Evolutionary conservation across 2,888 invertebrate genomes (phyloP), one percentile per base, ranked within the genome.

Genomic region (Sialis fuliginosa): DNA sequence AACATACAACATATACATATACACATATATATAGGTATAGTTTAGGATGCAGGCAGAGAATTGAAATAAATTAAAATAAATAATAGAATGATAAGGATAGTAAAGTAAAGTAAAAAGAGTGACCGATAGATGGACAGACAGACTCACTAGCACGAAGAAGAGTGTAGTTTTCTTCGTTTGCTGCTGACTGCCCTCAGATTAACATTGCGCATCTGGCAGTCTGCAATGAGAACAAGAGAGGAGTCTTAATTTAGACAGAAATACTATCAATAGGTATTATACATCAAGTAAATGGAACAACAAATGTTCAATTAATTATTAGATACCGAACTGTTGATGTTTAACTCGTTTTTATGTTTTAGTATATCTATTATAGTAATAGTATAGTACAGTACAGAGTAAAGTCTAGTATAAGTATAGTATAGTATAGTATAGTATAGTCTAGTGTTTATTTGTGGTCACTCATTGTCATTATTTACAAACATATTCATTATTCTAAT

Each of bases 131-230:
- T 22, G 22, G 63, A 64, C 65, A 68, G 68, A 22, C 22, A 68
- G 69, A 76, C 76, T 75, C 75, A 75, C 75, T 74, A 75, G 74
- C 74, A 75, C 69, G 73, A 71, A 70, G 75, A 69, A 67, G 74
- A 71, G 69, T 71, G 68, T 68, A 73, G 69, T 72, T 74, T 74
- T 70, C 74, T 73, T 73, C 74, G 70, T 71, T 74, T 74, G 70
- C 70, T 69, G 73, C 72, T 72, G 73, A 75, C 75, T 72, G 75
- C 75, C 74, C 75, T 75, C 74, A 74, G 75, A 74, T 75, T 76
- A 73, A 75, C 76, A 77, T 76, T 77, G 74, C 76, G 75, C 75
- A 73, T 76, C 75, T 77, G 76, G 74, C 74, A 77, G 75, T 78
- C 78, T 78, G 77, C 75, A 78, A 78, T 76, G 75, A 75, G 73